Base-by-base conservation (phyloP, 35 echinoderm and acorn worm species). In the Heliocidaris tuberculata region DNA sequence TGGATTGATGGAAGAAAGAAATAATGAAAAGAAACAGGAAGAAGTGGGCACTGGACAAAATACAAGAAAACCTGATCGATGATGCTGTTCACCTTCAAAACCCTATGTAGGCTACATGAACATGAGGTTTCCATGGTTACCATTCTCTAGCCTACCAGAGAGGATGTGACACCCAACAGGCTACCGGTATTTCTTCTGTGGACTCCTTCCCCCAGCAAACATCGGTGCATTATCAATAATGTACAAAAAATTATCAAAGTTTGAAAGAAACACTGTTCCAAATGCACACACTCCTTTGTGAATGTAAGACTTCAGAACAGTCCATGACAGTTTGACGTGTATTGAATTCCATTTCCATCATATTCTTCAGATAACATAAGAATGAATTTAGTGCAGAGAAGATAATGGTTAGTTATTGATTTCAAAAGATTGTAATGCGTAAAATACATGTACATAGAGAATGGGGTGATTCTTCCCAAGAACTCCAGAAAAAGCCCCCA, bases 121-220 rank as follows among this genome's bases (percentile, higher is more conserved):
- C 65, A 78, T 78, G 65, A 19, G 65, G 65, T 78, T 78, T 78
- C 65, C 65, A 78, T 78, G 65, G 65, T 78, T 27, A 78, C 65
- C 3, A 78, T 78, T 78, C 65, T 78, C 2, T 19, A 78, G 21
- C 8, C 65, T 78, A 78, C 65, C 65, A 78, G 65, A 24, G 27
- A 78, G 65, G 65, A 78, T 78, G 65, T 24, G 2, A 70, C 17
- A 42, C 60, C 60, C 60, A 70, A 70, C 60, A 78, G 65, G 65
- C 65, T 78, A 24, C 7, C 27, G 65, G 65, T 27, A 78, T 78
- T 78, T 78, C 65, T n/a, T 8, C 27, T n/a, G 5, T 78, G 27
- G 65, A 19, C 27, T n/a, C 27, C 65, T 78, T 78, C 65, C 65
- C 27, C 65, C 7, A 5, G 21, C 65, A 78, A 78, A 78, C 65